Base-by-base conservation (phyloP, 2,113 vertebrate species). In the Nothobranchius kuhntae region DNA sequence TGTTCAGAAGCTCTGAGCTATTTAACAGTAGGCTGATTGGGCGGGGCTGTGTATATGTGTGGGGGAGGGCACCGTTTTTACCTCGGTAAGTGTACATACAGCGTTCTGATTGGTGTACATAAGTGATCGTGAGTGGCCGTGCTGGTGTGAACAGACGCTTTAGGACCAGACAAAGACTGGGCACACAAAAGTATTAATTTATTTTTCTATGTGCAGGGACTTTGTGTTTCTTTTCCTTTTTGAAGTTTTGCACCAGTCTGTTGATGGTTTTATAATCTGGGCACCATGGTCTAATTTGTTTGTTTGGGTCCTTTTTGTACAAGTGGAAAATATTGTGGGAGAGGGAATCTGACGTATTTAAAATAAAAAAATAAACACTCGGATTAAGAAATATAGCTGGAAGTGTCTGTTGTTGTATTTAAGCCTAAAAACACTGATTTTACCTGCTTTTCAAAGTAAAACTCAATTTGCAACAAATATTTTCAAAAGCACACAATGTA, bases 131-230 rank as follows among this genome's bases (percentile, higher is more conserved):
- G 75, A 89, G 83, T 88, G 84, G 70, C 79, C 55, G 15, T 72
- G 77, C 69, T 77, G 84, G 81, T 76, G 83, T 89, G 81, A 89
- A 87, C 78, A 53, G 57, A 84, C 82, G 86, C 83, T 88, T 80
- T 84, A 83, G 75, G 75, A 89, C 81, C 87, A 89, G 85, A 80
- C 40, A 68, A 71, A 53, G 82, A 90, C 90, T 90, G 88, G 89
- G 88, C 83, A 89, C 88, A 85, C 80, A 89, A 89, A 89, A 90
- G 85, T 90, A 89, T 90, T 90, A 89, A 91, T 91, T 91, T 91
- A 91, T 91, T 91, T 91, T 91, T 91, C 81, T 91, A 91, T 89
- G 87, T 89, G 88, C 90, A 90, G 90, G 90, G 89, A 91, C 80
- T 83, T 87, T 85, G 78, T 87, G 65, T 78, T 82, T 83, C 42